Evolutionary conservation across 2,797 vertebrate species (phyloP).

Genomic region (Sorex maritimensis): DNA sequence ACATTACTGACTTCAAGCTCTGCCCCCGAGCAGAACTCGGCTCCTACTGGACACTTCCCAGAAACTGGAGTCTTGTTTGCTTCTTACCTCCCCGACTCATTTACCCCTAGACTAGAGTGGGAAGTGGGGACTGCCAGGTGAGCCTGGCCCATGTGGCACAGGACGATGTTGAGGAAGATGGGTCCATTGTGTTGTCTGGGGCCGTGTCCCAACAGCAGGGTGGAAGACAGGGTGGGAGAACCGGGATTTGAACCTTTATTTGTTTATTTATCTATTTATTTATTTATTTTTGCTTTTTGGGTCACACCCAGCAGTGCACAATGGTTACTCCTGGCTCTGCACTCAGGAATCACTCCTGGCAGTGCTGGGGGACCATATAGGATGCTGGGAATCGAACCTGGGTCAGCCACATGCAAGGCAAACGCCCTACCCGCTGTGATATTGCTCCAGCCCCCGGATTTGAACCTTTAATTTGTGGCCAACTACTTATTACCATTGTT

Average conservation of each 20-base stretch:
- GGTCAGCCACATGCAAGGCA: too few relatives aligned
- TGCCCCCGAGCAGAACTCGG: neutral
- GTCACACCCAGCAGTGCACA: too few relatives aligned
- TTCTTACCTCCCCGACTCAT: neutral
- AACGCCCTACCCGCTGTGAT: too few relatives aligned
- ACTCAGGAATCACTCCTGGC: too few relatives aligned
- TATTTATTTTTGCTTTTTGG: too few relatives aligned
- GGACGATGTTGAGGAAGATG: constrained; percentile 19
- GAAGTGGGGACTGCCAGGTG: neutral
- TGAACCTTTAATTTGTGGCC: constrained; percentile 54
- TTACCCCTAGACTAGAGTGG: neutral
- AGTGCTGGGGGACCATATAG: too few relatives aligned
- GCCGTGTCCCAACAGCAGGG: neutral
- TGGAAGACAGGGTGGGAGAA: neutral
- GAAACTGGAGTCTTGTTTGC: neutral
- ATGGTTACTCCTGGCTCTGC: too few relatives aligned
- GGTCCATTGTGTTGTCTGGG: neutral
- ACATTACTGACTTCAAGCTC: neutral
- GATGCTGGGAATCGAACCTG: too few relatives aligned
- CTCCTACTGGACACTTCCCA: neutral
- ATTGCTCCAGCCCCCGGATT: neutral
- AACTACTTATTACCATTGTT: neutral
- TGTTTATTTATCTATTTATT: neutral
- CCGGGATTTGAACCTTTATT: constrained; percentile 38
- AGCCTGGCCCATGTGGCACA: neutral